Percentiles rank a stretch among this genome's conserved stretches.
These are phyloP conservation scores for Papilio glaucus DNA, from an alignment of 1,140 invertebrate species.

Conservation along the genomic window DNA sequence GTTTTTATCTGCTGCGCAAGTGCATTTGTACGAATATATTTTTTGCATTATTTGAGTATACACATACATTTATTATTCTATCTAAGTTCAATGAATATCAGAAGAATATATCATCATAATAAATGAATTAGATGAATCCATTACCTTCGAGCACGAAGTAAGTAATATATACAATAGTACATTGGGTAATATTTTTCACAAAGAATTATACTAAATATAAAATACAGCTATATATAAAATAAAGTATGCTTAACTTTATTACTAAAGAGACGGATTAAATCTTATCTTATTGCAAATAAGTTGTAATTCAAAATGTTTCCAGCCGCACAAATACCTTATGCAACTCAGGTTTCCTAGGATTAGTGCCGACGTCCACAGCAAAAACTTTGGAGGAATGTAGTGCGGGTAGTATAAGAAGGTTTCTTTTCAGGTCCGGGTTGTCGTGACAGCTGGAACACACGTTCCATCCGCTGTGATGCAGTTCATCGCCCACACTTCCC, in stretches of 20 bases:
- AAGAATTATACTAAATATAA: too few relatives aligned
- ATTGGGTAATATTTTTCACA: too few relatives aligned
- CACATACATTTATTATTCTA: background rate
- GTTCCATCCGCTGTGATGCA: slow-evolving; percentile 98
- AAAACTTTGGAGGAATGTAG: slow-evolving; percentile 94
- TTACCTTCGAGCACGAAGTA: too few relatives aligned
- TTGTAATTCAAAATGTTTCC: too few relatives aligned
- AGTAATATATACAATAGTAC: too few relatives aligned
- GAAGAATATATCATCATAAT: too few relatives aligned
- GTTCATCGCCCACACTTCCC: slow-evolving; percentile 92
- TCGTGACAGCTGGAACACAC: slow-evolving; percentile 95
- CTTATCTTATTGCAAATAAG: too few relatives aligned
- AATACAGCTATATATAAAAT: too few relatives aligned
- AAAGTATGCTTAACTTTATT: too few relatives aligned
- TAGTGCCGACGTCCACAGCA: slow-evolving; percentile 90
- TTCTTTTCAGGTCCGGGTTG: slow-evolving; percentile 86
- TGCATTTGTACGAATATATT: background rate
- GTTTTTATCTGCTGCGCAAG: background rate
- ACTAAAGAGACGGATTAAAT: too few relatives aligned
- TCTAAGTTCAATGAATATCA: too few relatives aligned
- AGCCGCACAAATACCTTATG: slow-evolving; percentile 84
- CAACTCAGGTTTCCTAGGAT: slow-evolving; percentile 86
- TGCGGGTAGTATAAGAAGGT: slow-evolving; percentile 92
- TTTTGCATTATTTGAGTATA: background rate
- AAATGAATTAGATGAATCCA: too few relatives aligned